These are phyloP conservation scores for Eriosoma lanigerum DNA, from an alignment of 1,140 invertebrate species.

Conservation along the genomic window DNA sequence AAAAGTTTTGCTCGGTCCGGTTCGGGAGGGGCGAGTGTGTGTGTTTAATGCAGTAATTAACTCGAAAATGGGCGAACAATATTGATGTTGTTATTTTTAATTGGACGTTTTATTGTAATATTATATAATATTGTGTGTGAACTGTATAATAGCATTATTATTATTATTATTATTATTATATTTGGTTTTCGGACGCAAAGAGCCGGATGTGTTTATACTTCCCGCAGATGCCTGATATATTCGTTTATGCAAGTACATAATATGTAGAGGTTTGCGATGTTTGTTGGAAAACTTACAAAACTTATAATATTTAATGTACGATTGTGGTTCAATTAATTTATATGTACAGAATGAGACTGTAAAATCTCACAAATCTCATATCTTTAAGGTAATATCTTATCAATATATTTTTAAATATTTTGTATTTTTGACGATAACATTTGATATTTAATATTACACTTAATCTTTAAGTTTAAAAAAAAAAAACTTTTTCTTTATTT, in stretches of 20 bases:
- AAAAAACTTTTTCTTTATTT: no score
- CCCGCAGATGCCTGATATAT: no score
- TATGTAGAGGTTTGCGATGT: neutral
- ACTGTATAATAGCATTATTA: no score
- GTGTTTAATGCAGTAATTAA: slow-evolving; percentile 14
- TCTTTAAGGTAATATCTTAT: no score
- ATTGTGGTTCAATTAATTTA: no score
- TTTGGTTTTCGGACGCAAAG: slow-evolving; percentile 12
- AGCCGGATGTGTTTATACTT: neutral
- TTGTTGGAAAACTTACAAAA: neutral
- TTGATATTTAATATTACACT: no score
- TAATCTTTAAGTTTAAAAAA: no score
- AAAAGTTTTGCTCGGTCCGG: neutral
- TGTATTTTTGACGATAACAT: no score
- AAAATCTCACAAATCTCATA: no score
- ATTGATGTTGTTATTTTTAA: slow-evolving; percentile 22
- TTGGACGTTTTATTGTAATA: neutral
- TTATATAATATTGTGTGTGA: no score
- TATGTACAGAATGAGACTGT: no score
- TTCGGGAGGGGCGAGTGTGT: neutral
- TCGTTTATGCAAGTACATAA: neutral
- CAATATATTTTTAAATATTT: no score
- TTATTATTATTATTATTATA: slow-evolving; percentile 14
- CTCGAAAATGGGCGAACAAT: neutral
- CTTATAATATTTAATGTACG: neutral